Evolutionary conservation across 2,113 vertebrate genomes (phyloP).

Genomic region (Stigmatopora argus): DNA sequence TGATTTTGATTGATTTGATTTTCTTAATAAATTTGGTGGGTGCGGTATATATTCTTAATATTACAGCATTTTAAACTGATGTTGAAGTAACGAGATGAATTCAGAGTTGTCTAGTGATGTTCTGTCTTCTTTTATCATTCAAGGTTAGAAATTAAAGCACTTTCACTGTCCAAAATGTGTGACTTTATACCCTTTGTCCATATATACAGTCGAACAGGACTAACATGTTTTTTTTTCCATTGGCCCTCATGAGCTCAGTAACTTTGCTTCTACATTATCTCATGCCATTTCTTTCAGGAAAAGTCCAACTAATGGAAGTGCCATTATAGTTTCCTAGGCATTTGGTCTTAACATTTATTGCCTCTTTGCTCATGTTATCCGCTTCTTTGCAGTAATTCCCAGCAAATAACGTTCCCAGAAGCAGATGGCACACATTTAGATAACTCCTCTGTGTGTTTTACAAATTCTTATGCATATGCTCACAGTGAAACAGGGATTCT

Average conservation of each 20-base stretch:
- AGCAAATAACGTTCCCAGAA: background rate
- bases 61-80: too few relatives aligned
- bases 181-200: background rate
- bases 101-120: too few relatives aligned
- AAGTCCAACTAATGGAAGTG: background rate
- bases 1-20: too few relatives aligned
- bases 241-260: background rate
- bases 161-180: too few relatives aligned
- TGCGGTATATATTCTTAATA: too few relatives aligned
- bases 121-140: too few relatives aligned
- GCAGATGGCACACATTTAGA: background rate
- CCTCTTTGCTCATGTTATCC: background rate
- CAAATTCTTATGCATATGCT: background rate
- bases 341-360: background rate
- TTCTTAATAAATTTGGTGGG: too few relatives aligned
- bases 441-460: background rate
- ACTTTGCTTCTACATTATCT: background rate
- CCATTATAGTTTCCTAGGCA: constrained; percentile 1
- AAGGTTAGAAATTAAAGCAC: too few relatives aligned
- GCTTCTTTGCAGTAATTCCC: background rate
- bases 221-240: background rate
- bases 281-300: background rate
- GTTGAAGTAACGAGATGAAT: too few relatives aligned
- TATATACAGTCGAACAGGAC: background rate
- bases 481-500: background rate